Evolutionary conservation across 2,113 vertebrate species (phyloP).

Genomic region (Sphaerodactylus townsendi): DNA sequence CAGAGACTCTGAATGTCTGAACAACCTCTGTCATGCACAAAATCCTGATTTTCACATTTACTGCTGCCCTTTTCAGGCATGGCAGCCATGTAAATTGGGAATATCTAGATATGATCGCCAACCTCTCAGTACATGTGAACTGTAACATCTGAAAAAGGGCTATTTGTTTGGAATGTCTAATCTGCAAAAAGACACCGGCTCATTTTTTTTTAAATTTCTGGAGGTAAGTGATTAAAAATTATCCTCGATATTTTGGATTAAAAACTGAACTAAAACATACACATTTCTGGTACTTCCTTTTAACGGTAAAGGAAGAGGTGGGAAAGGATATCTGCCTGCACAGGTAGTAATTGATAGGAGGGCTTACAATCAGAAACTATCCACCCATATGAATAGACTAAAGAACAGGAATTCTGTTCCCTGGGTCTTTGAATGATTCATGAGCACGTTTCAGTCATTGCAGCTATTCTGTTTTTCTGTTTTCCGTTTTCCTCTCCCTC

Average conservation of each 20-base stretch:
- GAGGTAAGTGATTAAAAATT: background rate
- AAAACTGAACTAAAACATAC: background rate
- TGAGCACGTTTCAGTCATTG: background rate
- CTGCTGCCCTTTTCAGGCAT: too few relatives aligned
- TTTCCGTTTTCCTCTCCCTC: constrained; percentile 4
- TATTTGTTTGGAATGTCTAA: background rate
- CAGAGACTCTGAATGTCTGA: too few relatives aligned
- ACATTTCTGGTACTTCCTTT: background rate
- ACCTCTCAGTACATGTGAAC: too few relatives aligned
- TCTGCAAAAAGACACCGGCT: background rate
- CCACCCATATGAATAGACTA: background rate
- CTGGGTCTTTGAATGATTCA: constrained; percentile 16
- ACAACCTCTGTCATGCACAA: too few relatives aligned
- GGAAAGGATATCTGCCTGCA: background rate
- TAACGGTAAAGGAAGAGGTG: background rate
- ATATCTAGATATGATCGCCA: too few relatives aligned
- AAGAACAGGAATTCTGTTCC: background rate
- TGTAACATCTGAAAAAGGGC: too few relatives aligned
- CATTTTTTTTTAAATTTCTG: background rate
- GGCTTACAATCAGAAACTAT: background rate
- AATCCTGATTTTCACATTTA: too few relatives aligned
- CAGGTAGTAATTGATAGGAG: background rate
- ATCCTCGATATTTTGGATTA: background rate
- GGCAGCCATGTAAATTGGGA: too few relatives aligned
- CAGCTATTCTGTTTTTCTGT: constrained; percentile 25